These are phyloP conservation scores for Ceratotherium simum DNA, from an alignment of 2,113 vertebrate genomes.

Conservation along the genomic window DNA sequence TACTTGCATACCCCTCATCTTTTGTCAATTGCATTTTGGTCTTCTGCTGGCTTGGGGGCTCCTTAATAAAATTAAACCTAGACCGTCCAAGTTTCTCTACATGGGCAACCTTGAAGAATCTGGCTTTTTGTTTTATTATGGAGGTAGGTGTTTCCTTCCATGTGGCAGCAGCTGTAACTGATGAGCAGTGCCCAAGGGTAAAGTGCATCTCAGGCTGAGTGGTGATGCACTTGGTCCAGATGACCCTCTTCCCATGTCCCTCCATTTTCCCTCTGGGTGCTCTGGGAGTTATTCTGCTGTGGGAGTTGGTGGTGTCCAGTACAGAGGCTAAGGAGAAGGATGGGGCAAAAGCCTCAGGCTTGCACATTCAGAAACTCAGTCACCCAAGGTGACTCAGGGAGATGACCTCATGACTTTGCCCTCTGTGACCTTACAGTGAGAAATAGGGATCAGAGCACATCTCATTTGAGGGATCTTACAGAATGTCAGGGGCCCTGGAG, in stretches of 20 bases:
- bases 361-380: background rate
- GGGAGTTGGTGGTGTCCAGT: background rate
- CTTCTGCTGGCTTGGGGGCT: background rate
- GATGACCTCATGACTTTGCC: background rate
- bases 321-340: background rate
- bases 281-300: background rate
- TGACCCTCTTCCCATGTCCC: background rate
- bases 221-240: background rate
- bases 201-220: background rate
- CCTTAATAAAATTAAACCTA: constrained; percentile 50
- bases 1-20: background rate
- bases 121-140: background rate
- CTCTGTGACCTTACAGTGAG: background rate
- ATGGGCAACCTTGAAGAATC: background rate
- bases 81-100: background rate
- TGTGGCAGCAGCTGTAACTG: background rate
- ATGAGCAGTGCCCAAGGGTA: background rate
- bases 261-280: background rate
- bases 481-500: background rate
- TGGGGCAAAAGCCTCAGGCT: background rate
- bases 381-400: background rate
- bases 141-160: background rate
- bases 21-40: constrained; percentile 17
- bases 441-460: background rate
- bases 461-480: background rate